phyloP scores from a whole-genome alignment of 2,888 invertebrate species.

The Phanerotoma sp. region DNA sequence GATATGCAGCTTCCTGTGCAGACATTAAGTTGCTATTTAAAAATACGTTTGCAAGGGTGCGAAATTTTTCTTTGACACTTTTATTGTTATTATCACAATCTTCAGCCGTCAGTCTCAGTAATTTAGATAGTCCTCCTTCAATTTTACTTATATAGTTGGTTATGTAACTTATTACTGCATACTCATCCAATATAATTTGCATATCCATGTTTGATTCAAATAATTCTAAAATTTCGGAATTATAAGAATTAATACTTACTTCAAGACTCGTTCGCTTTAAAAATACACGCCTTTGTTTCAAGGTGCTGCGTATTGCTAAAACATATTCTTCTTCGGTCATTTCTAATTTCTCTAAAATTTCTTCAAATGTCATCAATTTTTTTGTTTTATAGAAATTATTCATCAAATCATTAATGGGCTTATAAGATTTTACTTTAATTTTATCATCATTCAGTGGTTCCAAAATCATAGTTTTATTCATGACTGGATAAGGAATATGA shows the following conservation, averaged over 20 bases:
- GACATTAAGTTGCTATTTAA: constrained; percentile 34
- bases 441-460: constrained; percentile 28
- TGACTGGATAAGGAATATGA: constrained; percentile 36
- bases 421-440: constrained; percentile 14
- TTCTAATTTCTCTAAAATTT: constrained; percentile 20
- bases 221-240: constrained; percentile 33
- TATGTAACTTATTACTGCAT: constrained; percentile 30
- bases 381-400: constrained; percentile 11
- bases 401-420: constrained; percentile 19
- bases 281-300: constrained; percentile 29
- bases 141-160: constrained; percentile 33
- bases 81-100: constrained; percentile 25
- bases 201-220: constrained; percentile 37
- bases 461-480: constrained; percentile 36
- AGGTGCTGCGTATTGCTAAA: constrained; percentile 27
- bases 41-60: constrained; percentile 30
- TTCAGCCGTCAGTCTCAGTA: constrained; percentile 30
- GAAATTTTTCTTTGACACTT: constrained; percentile 25
- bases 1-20: constrained; percentile 33
- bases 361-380: constrained; percentile 9
- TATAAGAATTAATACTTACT: constrained; percentile 35
- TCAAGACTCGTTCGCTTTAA: constrained; percentile 31
- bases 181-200: constrained; percentile 34
- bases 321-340: constrained; percentile 30
- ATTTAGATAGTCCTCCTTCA: constrained; percentile 32